Evolutionary conservation across 2,113 vertebrate species (phyloP).

Genomic region (Prochilodus magdalenae): DNA sequence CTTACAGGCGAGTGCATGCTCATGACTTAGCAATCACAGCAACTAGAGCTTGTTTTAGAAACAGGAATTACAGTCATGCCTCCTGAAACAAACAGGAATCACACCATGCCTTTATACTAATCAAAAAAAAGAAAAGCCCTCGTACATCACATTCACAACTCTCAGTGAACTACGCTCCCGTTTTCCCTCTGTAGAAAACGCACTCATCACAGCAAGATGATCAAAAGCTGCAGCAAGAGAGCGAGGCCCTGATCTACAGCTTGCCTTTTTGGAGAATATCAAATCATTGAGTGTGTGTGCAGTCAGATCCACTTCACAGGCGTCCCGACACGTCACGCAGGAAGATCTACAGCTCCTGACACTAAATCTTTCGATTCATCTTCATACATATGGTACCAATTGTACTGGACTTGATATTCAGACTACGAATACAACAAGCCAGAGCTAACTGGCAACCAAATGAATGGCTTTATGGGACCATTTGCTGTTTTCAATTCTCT

Average conservation of each 20-base stretch:
- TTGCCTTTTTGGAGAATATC: conserved; percentile 70
- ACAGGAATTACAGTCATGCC: too few species aligned
- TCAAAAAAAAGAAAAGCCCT: too few species aligned
- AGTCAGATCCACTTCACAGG: conserved; percentile 72
- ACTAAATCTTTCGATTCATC: conserved; percentile 68
- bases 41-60: too few species aligned
- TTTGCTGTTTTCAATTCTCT: not conserved
- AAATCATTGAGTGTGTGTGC: conserved; percentile 76
- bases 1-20: too few species aligned
- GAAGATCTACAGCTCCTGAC: conserved; percentile 69
- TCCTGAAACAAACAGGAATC: too few species aligned
- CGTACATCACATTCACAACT: too few species aligned
- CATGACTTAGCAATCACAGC: too few species aligned
- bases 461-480: not conserved
- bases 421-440: not conserved
- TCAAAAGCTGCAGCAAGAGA: conserved; percentile 44
- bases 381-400: conserved; percentile 74
- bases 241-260: conserved; percentile 64
- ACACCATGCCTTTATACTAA: too few species aligned
- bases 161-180: too few species aligned
- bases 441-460: not conserved
- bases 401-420: conserved; percentile 70
- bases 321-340: conserved; percentile 71
- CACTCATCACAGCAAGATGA: not conserved
- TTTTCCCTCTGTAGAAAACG: too few species aligned